Conservation (phyloP, 2,888 invertebrate species). For the Odontothrips loti region DNA sequence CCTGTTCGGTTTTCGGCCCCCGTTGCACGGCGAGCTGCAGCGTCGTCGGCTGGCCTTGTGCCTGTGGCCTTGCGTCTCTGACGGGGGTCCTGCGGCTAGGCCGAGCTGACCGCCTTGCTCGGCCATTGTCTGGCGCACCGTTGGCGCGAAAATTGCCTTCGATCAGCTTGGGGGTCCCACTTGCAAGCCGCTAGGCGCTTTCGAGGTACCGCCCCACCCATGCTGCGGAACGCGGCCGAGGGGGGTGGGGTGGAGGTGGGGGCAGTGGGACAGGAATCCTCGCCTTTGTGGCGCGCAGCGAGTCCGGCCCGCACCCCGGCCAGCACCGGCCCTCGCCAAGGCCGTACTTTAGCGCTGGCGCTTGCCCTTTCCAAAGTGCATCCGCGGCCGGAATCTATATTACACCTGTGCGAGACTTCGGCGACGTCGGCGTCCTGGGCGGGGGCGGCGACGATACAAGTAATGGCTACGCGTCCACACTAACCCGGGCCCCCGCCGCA, state of each 20-base stretch:
- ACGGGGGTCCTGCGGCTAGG: too few species aligned
- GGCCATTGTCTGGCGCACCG: neutral
- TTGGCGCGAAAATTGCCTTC: constrained; percentile 1
- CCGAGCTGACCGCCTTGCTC: neutral
- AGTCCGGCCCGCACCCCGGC: neutral
- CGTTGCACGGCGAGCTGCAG: neutral
- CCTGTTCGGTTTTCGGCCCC: neutral
- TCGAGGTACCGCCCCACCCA: too few species aligned
- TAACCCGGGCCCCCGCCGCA: neutral
- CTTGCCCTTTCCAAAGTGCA: neutral
- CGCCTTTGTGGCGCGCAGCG: neutral
- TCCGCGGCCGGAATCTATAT: neutral
- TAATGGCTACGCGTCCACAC: too few species aligned
- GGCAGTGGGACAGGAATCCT: neutral
- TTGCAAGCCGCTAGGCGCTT: too few species aligned
- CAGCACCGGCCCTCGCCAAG: neutral
- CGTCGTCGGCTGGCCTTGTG: too few species aligned
- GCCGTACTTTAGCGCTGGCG: neutral
- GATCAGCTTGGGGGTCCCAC: neutral
- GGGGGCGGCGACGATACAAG: neutral
- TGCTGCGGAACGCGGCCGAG: neutral
- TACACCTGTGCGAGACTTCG: neutral
- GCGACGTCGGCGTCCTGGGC: neutral
- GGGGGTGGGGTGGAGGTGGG: neutral
- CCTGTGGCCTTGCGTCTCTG: too few species aligned